Percentiles rank a stretch among this genome's conserved stretches.
Evolutionary conservation across 2,113 vertebrate species (phyloP).

Genomic region (Callithrix jacchus): DNA sequence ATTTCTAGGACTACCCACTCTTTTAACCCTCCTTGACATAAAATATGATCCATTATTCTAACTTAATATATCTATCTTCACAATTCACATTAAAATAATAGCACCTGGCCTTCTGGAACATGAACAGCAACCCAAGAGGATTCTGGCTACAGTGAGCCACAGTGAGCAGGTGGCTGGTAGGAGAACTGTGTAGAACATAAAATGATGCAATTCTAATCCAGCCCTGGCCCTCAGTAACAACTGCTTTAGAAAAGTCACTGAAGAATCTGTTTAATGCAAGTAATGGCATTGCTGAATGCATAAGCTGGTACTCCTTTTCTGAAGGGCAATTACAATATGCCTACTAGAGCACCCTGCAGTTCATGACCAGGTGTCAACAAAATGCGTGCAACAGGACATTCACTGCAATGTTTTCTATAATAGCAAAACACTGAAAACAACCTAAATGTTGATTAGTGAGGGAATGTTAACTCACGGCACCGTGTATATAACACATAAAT

Average conservation of each 20-base stretch:
- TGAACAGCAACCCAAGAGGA: not conserved
- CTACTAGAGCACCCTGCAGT: not conserved
- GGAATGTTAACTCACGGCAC: not conserved
- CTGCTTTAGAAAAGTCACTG: not conserved
- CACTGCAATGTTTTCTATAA: not conserved
- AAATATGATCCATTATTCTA: not conserved
- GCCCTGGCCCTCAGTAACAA: not conserved
- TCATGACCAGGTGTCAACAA: not conserved
- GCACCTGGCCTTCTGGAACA: not conserved
- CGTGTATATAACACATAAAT: not conserved
- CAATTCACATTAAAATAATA: not conserved
- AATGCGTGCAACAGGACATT: not conserved
- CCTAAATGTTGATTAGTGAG: not conserved
- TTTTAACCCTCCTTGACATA: not conserved
- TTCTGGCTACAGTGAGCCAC: not conserved
- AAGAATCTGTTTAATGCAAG: not conserved
- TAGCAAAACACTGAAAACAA: not conserved
- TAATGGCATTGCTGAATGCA: not conserved
- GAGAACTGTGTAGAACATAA: not conserved
- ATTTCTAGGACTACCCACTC: not conserved
- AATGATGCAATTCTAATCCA: not conserved
- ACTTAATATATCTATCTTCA: not conserved
- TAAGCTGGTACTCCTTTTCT: not conserved
- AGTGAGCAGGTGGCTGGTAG: not conserved
- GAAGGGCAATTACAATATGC: not conserved